A percentile compares a stretch with the other conserved stretches of the same genome.
These are phyloP conservation scores for Tridacna crocea DNA, from an alignment of 2,888 invertebrate species.

Conservation along the genomic window DNA sequence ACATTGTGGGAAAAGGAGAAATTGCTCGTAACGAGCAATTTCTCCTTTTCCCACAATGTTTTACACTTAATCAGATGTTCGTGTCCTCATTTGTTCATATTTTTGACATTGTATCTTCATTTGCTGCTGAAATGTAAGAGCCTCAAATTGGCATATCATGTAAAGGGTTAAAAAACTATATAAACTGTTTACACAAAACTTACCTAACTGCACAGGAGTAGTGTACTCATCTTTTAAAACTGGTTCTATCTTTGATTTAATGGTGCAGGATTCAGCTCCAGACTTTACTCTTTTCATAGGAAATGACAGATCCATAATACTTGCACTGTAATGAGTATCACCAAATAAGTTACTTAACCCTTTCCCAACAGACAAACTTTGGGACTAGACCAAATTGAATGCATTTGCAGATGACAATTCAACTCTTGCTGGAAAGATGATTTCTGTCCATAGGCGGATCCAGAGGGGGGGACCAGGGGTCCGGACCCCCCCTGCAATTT, in stretches of 20 bases:
- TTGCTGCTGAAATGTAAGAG: neutral
- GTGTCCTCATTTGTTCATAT: no score
- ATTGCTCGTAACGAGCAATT: no score
- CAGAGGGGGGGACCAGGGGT: no score
- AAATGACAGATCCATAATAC: neutral
- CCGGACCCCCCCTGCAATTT: no score
- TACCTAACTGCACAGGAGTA: conserved; percentile 40
- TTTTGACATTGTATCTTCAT: no score
- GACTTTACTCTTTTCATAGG: neutral
- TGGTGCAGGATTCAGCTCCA: neutral
- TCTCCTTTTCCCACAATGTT: no score
- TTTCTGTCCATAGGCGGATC: no score
- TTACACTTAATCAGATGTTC: no score
- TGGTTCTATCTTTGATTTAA: conserved; percentile 27
- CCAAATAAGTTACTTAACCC: neutral
- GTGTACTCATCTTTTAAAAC: conserved; percentile 45
- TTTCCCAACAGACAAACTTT: no score
- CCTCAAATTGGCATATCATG: neutral
- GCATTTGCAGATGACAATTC: no score
- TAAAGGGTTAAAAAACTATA: neutral
- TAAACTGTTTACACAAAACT: neutral
- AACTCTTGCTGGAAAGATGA: no score
- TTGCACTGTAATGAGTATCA: neutral
- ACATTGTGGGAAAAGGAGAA: neutral
- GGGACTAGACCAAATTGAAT: no score